Conservation (phyloP, 2,113 vertebrate species). For the Podilymbus podiceps region DNA sequence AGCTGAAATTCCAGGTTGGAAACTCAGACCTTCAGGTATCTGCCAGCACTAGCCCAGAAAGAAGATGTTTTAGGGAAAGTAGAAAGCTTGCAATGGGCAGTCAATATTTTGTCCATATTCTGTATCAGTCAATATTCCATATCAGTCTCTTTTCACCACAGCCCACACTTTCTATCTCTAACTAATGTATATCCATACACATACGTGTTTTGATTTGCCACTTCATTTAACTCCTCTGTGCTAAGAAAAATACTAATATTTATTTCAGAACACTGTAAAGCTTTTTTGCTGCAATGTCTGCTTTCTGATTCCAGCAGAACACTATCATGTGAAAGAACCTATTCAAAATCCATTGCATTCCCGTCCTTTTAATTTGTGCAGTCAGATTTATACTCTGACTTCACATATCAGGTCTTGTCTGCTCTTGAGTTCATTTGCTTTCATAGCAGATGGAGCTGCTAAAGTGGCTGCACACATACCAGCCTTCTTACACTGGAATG, state of each 20-base stretch:
- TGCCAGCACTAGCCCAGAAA: background rate
- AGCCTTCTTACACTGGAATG: constrained; percentile 39
- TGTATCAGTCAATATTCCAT: background rate
- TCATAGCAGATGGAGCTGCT: constrained; percentile 49
- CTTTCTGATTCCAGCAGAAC: constrained; percentile 58
- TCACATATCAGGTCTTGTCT: constrained; percentile 62
- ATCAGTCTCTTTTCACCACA: background rate
- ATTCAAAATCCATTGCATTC: constrained; percentile 65
- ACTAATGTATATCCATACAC: constrained; percentile 22
- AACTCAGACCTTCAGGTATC: background rate
- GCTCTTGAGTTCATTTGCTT: constrained; percentile 50
- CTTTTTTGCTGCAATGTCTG: constrained; percentile 42
- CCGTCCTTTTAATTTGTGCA: constrained; percentile 61
- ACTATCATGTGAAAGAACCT: constrained; percentile 61
- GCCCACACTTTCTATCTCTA: background rate
- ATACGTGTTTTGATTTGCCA: constrained; percentile 1
- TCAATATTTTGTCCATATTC: background rate
- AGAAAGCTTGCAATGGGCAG: background rate
- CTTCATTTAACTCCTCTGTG: constrained; percentile 58
- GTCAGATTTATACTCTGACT: constrained; percentile 36
- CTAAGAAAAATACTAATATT: constrained; percentile 50
- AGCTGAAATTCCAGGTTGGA: background rate
- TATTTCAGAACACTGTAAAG: constrained; percentile 59
- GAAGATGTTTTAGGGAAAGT: background rate
- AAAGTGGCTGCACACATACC: constrained; percentile 23